Evolutionary conservation across 2,113 vertebrate genomes (phyloP).

Genomic region (Macroglossus sobrinus): DNA sequence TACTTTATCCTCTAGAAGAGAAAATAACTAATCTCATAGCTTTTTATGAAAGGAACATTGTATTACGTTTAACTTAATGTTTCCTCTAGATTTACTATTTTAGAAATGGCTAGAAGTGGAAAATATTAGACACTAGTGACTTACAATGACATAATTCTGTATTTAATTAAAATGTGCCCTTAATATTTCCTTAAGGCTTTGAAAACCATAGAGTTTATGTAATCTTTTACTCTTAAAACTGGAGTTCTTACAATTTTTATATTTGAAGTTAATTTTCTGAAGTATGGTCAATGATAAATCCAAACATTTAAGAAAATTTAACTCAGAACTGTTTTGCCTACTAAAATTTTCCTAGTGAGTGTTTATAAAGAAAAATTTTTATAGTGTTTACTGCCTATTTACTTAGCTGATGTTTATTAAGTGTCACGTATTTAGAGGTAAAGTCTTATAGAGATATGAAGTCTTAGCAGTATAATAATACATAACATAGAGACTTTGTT

Average conservation of each 20-base stretch:
- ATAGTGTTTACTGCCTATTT: neutral
- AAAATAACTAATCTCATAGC: slow-evolving; percentile 50
- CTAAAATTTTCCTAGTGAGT: neutral
- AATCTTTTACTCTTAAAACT: slow-evolving; percentile 39
- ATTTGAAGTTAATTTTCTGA: slow-evolving; percentile 36
- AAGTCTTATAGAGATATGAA: neutral
- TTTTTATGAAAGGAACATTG: slow-evolving; percentile 74
- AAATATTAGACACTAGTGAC: slow-evolving; percentile 62
- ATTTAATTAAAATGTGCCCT: slow-evolving; percentile 71
- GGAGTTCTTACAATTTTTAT: slow-evolving; percentile 5
- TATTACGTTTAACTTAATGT: slow-evolving; percentile 75
- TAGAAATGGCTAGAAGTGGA: slow-evolving; percentile 72
- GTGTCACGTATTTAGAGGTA: neutral
- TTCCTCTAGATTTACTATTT: slow-evolving; percentile 76
- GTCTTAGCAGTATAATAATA: neutral
- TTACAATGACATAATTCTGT: slow-evolving; percentile 73
- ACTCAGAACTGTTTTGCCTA: neutral
- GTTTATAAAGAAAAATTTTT: neutral
- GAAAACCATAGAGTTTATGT: neutral
- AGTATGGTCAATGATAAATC: neutral
- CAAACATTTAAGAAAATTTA: slow-evolving; percentile 3
- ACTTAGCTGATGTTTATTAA: neutral
- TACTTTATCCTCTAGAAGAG: slow-evolving; percentile 66
- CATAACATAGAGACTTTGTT: neutral
- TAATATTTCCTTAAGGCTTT: slow-evolving; percentile 9